Base-by-base conservation (phyloP, 2,113 vertebrate genomes). In the Petrocephalus zakoni region DNA sequence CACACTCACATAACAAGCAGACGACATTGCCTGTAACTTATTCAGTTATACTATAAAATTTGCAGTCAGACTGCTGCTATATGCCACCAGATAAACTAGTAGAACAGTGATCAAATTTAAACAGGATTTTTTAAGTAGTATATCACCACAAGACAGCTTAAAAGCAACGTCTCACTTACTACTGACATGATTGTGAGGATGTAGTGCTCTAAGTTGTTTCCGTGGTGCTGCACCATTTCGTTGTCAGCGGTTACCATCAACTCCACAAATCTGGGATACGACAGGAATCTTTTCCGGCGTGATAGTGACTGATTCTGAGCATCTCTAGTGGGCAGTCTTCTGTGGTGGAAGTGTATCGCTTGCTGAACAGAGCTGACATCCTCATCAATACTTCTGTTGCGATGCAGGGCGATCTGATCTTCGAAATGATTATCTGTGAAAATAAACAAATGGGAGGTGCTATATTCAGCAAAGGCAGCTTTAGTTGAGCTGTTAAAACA, bases 111-210 rank as follows among this genome's bases (percentile, higher is more conserved):
- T 75, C 6, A 29, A 29, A 68, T 13, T 1, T 29, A 68, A 68
- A 29, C 58, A n/a, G 58, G 3, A 25, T 64, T 64, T 64, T 64
- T n/a, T 64, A 25, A 64, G 58, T 68, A 11, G 3, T 68, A 29
- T 29, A 68, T 29, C 10, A 68, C 25, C 61, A 68, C 61, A 68
- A 68, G 25, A 10, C 61, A 13, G 61, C 34, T 42, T 78, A 78
- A 78, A 78, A 34, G 72, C 34, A 78, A 92, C 91, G 82, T 87
- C 91, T 95, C 96, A 99, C 98, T 99, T 97, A 99, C 98, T 96
- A 99, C 98, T 95, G 98, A 99, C 97, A 99, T 99, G 90, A 99
- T 93, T 87, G 98, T 99, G 90, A 99, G 93, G 92, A 99, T 91
- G 86, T 99, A 99, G 95, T 99, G 97, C 90, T 99, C 97, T 55